These are phyloP conservation scores for Ganaspis sp. DNA, from an alignment of 1,140 invertebrate genomes.

Conservation along the genomic window DNA sequence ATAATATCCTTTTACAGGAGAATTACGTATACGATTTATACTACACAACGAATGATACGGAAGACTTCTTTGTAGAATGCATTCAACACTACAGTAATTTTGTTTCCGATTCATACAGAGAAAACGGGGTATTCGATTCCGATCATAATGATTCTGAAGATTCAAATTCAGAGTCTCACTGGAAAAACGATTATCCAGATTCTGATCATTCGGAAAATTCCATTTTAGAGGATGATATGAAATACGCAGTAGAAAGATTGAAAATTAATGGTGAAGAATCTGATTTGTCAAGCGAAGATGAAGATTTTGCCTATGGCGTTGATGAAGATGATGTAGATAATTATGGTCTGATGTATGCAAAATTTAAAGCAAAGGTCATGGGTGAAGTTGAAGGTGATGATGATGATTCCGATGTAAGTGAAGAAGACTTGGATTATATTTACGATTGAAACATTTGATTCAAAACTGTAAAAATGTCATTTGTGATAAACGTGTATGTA, in stretches of 20 bases:
- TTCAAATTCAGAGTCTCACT: constrained; percentile 77
- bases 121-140: constrained; percentile 57
- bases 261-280: constrained; percentile 59
- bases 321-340: constrained; percentile 74
- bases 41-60: constrained; percentile 54
- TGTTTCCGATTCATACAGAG: constrained; percentile 55
- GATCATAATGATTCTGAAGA: constrained; percentile 71
- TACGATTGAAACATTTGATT: not conserved
- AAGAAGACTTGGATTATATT: not conserved
- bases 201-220: constrained; percentile 69
- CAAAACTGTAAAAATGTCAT: not conserved
- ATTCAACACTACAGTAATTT: constrained; percentile 57
- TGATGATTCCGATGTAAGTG: constrained; percentile 40
- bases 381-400: constrained; percentile 56
- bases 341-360: constrained; percentile 78
- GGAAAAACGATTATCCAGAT: constrained; percentile 77
- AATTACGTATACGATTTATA: constrained; percentile 71
- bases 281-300: constrained; percentile 70
- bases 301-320: constrained; percentile 73
- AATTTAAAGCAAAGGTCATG: constrained; percentile 74
- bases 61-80: constrained; percentile 53
- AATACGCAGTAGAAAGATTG: constrained; percentile 59
- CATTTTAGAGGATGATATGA: constrained; percentile 64
- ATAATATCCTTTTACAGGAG: constrained; percentile 47
- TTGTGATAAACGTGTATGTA: not conserved